Percentiles rank a stretch among this genome's conserved stretches.
Conservation (phyloP, 2,113 vertebrate species). For the Gambusia affinis region DNA sequence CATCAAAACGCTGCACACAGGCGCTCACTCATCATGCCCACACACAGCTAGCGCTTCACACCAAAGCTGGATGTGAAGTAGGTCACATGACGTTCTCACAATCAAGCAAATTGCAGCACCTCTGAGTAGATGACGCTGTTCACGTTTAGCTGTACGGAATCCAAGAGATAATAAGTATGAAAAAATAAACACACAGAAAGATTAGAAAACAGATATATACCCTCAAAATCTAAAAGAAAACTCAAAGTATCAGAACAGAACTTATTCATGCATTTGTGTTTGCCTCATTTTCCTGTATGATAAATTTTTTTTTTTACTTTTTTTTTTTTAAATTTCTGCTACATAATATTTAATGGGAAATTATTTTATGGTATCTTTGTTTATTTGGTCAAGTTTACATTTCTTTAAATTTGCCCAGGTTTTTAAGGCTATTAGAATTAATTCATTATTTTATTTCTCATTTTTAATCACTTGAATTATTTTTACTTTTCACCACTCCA, state of each 20-base stretch:
- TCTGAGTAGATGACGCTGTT: slow-evolving; percentile 31
- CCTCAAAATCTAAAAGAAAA: neutral
- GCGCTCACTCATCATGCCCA: slow-evolving; percentile 2
- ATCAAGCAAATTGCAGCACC: slow-evolving; percentile 24
- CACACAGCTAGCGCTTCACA: neutral
- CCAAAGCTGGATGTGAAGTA: slow-evolving; percentile 45
- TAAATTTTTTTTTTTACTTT: too few relatives aligned
- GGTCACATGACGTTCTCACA: slow-evolving; percentile 45
- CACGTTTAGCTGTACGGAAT: neutral
- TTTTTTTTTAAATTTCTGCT: too few relatives aligned
- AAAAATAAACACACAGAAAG: neutral
- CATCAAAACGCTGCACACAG: slow-evolving; percentile 27
- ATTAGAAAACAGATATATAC: neutral
- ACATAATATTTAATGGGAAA: neutral
- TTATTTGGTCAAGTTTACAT: neutral
- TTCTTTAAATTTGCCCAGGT: too few relatives aligned
- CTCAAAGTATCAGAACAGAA: neutral
- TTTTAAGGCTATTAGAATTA: too few relatives aligned
- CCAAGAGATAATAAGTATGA: neutral
- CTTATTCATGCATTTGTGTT: too few relatives aligned
- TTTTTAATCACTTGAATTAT: too few relatives aligned
- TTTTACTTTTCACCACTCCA: neutral
- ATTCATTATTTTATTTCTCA: too few relatives aligned
- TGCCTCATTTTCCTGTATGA: too few relatives aligned
- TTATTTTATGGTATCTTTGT: neutral